These are phyloP conservation scores for Cheumatopsyche charites DNA, from an alignment of 1,140 invertebrate species.

Conservation along the genomic window DNA sequence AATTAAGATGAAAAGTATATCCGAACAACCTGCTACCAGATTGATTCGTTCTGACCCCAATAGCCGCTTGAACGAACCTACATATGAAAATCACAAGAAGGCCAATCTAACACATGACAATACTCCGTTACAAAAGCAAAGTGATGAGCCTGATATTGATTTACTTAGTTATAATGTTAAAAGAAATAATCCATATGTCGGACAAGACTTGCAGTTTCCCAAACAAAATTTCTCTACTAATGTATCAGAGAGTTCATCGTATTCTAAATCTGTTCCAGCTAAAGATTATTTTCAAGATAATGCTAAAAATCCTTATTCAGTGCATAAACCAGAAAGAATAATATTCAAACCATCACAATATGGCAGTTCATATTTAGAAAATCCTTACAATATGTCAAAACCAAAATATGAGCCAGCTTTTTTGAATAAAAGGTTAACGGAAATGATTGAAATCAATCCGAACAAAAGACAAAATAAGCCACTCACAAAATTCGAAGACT, in stretches of 20 bases:
- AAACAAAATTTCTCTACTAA: conserved; percentile 53
- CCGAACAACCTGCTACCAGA: neutral
- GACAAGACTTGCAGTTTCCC: conserved; percentile 36
- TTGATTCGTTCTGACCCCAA: neutral
- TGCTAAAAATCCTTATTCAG: neutral
- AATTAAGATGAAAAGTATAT: conserved; percentile 20
- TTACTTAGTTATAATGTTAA: conserved; percentile 42
- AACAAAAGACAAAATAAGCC: conserved; percentile 31
- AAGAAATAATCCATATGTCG: conserved; percentile 44
- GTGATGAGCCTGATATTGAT: conserved; percentile 39
- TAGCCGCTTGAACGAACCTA: conserved; percentile 1
- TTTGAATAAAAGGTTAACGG: conserved; percentile 46
- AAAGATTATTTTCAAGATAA: conserved; percentile 41
- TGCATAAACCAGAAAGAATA: conserved; percentile 28
- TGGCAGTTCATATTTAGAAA: neutral
- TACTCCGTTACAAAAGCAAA: conserved; percentile 25
- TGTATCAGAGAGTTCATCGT: conserved; percentile 54
- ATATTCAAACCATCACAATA: neutral
- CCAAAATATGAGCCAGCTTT: conserved; percentile 48
- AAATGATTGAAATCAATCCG: conserved; percentile 45
- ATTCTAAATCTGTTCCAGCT: conserved; percentile 49
- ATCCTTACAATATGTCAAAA: conserved; percentile 35
- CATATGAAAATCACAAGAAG: conserved; percentile 4
- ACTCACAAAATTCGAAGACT: conserved; percentile 51
- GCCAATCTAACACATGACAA: neutral